Evolutionary conservation across 2,113 vertebrate species (phyloP).

Genomic region (Brachypteracias leptosomus): DNA sequence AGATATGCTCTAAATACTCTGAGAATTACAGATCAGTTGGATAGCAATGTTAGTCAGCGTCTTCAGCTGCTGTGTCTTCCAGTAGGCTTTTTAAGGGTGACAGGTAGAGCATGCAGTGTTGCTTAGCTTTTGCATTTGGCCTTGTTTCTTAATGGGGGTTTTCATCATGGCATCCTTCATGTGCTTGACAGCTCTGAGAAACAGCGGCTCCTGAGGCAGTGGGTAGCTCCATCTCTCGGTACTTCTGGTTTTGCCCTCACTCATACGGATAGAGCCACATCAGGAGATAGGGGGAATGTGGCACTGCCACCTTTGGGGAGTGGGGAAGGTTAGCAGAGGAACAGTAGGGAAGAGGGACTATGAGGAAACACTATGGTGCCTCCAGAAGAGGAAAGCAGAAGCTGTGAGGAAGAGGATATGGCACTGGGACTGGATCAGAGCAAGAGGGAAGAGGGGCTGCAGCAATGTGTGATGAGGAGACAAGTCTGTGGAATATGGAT

Average conservation of each 20-base stretch:
- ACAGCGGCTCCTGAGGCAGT: rapidly evolving
- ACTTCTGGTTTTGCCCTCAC: rapidly evolving
- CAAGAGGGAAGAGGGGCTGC: background rate
- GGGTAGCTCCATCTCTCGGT: rapidly evolving
- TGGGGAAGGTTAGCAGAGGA: background rate
- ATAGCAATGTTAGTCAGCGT: background rate
- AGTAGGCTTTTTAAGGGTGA: background rate
- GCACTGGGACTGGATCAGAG: rapidly evolving
- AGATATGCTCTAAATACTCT: slow-evolving; percentile 12
- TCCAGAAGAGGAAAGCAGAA: background rate
- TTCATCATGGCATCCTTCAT: background rate
- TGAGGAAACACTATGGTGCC: background rate
- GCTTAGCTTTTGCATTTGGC: background rate
- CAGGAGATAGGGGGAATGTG: background rate
- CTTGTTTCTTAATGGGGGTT: rapidly evolving
- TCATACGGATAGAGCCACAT: rapidly evolving
- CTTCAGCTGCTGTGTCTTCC: background rate
- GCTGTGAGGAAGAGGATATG: background rate
- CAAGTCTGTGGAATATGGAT: background rate
- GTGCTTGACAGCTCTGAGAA: background rate
- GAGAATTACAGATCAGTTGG: background rate
- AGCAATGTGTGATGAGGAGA: background rate
- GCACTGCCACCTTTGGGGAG: too few relatives aligned
- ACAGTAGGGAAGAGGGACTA: background rate
- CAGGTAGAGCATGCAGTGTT: background rate